Base-by-base conservation (phyloP, 2,888 invertebrate species). In the Shargacucullia verbasci region DNA sequence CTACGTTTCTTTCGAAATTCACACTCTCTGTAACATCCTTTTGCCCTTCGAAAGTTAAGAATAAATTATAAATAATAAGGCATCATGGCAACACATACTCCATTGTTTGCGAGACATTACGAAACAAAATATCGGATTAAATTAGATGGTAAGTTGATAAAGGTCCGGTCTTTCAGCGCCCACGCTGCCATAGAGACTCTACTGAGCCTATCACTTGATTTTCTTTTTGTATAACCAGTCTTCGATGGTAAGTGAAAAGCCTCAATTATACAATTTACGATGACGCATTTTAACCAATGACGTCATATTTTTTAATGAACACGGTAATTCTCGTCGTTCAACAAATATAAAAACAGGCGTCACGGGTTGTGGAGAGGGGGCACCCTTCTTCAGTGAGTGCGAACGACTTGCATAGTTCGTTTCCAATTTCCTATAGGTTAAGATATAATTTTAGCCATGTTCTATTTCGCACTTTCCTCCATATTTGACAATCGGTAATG, bases 401-500 rank as follows among this genome's bases (percentile, higher is more conserved):
- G 41, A 68, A 49, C 58, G 40, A 59, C 52, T 46, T 44, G 54
- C 48, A 74, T 59, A 63, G 40, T 40, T 60, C 44, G 47, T 20
- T 56, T 47, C 59, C 12, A 54, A 55, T 35, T 39, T 45, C 27
- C 33, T 57, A 58, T 14, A 37, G 45, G 39, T 55, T 37, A 25
- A 47, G 49, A 50, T 44, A 49, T 55, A 49, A 52, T 46, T 63
- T 71, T 59, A 71, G 59, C 39, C 41, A 44, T 54, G 58, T 44
- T 56, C 41, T 43, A 65, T 10, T 76, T 78, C 54, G 57, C 69
- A 73, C 77, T 74, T 52, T 78, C 78, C 59, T 80, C 84, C 70
- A 84, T 73, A 83, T 88, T 82, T 76, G 75, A 73, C 62, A 76
- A 75, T 68, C 71, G 73, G 81, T 89, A 91, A 89, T 88, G 88